Evolutionary conservation across 23 tunicate species (phyloP).

Genomic region (Clavelina lepadiformis): DNA sequence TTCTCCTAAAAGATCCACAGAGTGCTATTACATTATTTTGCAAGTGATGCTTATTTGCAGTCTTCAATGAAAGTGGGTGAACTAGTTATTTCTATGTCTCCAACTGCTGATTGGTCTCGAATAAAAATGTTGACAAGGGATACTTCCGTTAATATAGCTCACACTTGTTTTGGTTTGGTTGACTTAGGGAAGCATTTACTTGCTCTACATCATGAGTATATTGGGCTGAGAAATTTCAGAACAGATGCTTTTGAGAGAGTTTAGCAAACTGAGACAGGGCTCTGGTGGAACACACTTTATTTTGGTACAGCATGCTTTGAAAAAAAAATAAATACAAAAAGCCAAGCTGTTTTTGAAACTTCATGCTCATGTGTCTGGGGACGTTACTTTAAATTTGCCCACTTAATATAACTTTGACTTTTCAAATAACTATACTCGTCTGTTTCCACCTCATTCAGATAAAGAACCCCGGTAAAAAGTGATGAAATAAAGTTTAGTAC

Average conservation of each 20-base stretch:
- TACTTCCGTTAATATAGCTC: background rate
- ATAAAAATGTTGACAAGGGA: background rate
- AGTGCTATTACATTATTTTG: background rate
- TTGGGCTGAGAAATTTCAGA: slow-evolving; percentile 1
- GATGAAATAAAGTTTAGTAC: too few relatives aligned
- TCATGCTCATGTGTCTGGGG: too few relatives aligned
- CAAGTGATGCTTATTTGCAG: slow-evolving; percentile 2
- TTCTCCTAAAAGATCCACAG: slow-evolving; percentile 5
- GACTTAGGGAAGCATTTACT: background rate
- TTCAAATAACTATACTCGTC: too few relatives aligned
- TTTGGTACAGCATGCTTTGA: background rate
- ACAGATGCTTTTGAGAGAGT: slow-evolving; percentile 6
- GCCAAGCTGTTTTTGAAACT: too few relatives aligned
- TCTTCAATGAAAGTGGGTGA: background rate
- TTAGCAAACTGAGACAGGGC: slow-evolving; percentile 8
- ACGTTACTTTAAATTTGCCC: too few relatives aligned
- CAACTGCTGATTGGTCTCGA: background rate
- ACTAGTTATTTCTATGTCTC: background rate
- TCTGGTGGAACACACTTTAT: slow-evolving; percentile 7
- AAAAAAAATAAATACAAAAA: too few relatives aligned
- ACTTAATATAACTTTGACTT: too few relatives aligned
- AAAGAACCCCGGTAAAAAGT: too few relatives aligned
- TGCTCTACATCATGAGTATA: background rate
- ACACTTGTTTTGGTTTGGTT: background rate
- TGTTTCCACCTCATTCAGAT: too few relatives aligned